Evolutionary conservation across 2,113 vertebrate species (phyloP).

Genomic region (Laticauda laticaudata): DNA sequence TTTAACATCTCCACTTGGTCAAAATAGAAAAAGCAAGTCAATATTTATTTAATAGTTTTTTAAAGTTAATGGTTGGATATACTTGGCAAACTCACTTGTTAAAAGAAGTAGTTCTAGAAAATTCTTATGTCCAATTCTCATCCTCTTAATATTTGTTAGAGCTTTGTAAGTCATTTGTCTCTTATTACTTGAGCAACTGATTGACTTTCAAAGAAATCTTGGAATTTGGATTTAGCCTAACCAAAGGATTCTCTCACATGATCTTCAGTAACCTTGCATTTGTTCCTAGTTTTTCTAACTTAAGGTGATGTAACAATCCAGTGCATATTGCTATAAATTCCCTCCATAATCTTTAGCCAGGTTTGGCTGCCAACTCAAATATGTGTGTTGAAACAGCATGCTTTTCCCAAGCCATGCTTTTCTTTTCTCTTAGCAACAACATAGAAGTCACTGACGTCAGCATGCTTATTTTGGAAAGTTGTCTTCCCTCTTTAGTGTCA

Average conservation of each 20-base stretch:
- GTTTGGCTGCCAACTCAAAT: constrained; percentile 36
- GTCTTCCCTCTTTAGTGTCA: constrained; percentile 24
- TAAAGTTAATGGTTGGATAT: constrained; percentile 46
- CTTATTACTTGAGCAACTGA: constrained; percentile 44
- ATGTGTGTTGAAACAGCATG: constrained; percentile 51
- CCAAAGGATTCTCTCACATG: not conserved
- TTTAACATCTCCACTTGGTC: not conserved
- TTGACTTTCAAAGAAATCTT: constrained; percentile 1
- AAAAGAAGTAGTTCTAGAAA: constrained; percentile 58
- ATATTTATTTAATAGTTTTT: constrained; percentile 39
- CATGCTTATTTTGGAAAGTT: constrained; percentile 62
- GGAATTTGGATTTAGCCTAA: not conserved
- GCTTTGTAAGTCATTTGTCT: constrained; percentile 38
- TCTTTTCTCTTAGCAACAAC: constrained; percentile 61
- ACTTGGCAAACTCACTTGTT: constrained; percentile 37
- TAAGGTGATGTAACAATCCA: constrained; percentile 46
- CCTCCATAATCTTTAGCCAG: constrained; percentile 44
- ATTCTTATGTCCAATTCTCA: constrained; percentile 22
- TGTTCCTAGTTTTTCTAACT: constrained; percentile 15
- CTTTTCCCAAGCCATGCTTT: constrained; percentile 42
- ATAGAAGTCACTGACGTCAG: constrained; percentile 45
- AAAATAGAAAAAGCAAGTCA: constrained; percentile 10
- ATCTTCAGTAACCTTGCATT: constrained; percentile 12
- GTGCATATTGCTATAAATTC: constrained; percentile 31
- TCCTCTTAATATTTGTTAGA: constrained; percentile 43